These are phyloP conservation scores for Nephrotoma guestfalica DNA, from an alignment of 2,888 invertebrate genomes.

Conservation along the genomic window DNA sequence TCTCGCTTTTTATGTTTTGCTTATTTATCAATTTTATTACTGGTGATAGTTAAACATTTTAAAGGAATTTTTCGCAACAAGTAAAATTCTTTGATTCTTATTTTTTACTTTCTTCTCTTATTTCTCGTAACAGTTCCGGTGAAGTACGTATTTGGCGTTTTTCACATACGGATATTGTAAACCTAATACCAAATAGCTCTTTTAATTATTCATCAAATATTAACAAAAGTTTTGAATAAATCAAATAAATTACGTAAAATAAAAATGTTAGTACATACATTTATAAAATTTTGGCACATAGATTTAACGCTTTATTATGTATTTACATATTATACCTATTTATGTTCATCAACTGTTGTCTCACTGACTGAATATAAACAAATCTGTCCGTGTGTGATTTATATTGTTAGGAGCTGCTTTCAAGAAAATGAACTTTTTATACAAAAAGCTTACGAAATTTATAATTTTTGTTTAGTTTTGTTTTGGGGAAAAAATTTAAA, in stretches of 20 bases:
- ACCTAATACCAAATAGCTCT: constrained; percentile 6
- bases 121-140: constrained; percentile 15
- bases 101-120: constrained; percentile 1
- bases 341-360: background rate
- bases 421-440: background rate
- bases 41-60: background rate
- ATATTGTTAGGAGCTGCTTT: background rate
- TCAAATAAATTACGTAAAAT: background rate
- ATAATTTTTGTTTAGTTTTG: background rate
- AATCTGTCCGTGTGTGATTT: background rate
- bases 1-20: background rate
- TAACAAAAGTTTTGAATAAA: background rate
- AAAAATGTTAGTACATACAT: background rate
- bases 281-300: background rate
- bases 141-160: constrained; percentile 24
- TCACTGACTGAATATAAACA: background rate
- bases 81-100: background rate
- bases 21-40: background rate
- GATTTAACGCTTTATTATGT: background rate
- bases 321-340: background rate
- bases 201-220: background rate
- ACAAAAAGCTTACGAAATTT: background rate
- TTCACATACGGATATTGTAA: constrained; percentile 17
- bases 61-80: background rate
- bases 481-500: background rate